Percentiles rank a stretch among this genome's conserved stretches.
Evolutionary conservation across 2,888 invertebrate genomes (phyloP).

Genomic region (Cosmorhoe ocellata): DNA sequence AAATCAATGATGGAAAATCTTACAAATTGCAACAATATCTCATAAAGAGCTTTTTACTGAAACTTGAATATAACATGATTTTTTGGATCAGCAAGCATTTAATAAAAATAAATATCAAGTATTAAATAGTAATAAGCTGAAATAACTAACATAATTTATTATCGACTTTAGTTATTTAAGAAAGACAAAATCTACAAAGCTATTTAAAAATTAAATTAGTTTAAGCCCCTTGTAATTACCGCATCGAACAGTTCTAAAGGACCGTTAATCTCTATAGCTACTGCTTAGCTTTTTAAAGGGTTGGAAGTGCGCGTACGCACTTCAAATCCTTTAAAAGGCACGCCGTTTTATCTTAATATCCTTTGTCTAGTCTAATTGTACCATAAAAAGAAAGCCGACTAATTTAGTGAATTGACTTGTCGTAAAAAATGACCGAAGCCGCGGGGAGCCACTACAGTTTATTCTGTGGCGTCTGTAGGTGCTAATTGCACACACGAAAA

Average conservation of each 20-base stretch:
- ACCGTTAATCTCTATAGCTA: constrained; percentile 60
- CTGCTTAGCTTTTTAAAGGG: constrained; percentile 59
- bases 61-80: too few relatives aligned
- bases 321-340: constrained; percentile 44
- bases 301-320: constrained; percentile 55
- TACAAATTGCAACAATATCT: too few relatives aligned
- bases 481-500: constrained; percentile 69
- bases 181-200: too few relatives aligned
- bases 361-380: constrained; percentile 52
- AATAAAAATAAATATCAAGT: too few relatives aligned
- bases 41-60: too few relatives aligned
- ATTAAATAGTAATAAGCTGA: too few relatives aligned
- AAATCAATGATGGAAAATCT: too few relatives aligned
- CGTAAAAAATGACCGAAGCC: constrained; percentile 66
- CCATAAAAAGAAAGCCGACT: constrained; percentile 44
- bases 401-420: constrained; percentile 65
- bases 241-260: constrained; percentile 34
- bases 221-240: constrained; percentile 6
- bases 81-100: too few relatives aligned
- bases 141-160: too few relatives aligned
- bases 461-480: constrained; percentile 52
- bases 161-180: too few relatives aligned
- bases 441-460: constrained; percentile 41
- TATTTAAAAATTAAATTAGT: constrained; percentile 11
- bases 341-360: constrained; percentile 64